A percentile compares a stretch with the other conserved stretches of the same genome.
Conservation (phyloP, 2,113 vertebrate genomes). For the Gambusia holbrooki region DNA sequence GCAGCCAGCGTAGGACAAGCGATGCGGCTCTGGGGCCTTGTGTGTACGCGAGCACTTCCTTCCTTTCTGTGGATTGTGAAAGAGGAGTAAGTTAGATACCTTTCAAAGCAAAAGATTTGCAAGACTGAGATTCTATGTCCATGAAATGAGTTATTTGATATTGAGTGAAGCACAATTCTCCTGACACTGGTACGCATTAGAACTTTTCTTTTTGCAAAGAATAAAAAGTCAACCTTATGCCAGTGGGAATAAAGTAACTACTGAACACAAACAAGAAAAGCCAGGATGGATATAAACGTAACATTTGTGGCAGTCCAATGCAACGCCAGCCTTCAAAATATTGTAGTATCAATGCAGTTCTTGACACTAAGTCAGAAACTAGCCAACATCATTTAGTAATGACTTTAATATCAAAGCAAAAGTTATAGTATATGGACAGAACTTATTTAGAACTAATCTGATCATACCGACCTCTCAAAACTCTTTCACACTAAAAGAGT, state of each 20-base stretch:
- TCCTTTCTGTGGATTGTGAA: conserved; percentile 76
- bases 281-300: background rate
- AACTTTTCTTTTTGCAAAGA: background rate
- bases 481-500: background rate
- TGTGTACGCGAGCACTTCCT: conserved; percentile 84
- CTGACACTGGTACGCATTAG: no score
- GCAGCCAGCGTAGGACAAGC: conserved; percentile 82
- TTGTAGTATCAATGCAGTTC: background rate
- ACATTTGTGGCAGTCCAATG: background rate
- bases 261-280: background rate
- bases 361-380: background rate
- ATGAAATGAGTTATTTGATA: background rate
- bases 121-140: background rate
- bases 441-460: background rate
- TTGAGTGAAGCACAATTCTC: background rate
- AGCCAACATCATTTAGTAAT: background rate
- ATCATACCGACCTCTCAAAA: background rate
- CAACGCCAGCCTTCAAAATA: background rate
- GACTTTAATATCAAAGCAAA: background rate
- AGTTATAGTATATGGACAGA: background rate
- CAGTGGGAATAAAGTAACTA: background rate
- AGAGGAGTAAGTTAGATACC: background rate
- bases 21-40: conserved; percentile 81
- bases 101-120: background rate
- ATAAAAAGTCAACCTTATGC: background rate